Evolutionary conservation across 2,113 vertebrate genomes (phyloP), one percentile per base, ranked within the genome.

Genomic region (Archocentrus centrarchus): DNA sequence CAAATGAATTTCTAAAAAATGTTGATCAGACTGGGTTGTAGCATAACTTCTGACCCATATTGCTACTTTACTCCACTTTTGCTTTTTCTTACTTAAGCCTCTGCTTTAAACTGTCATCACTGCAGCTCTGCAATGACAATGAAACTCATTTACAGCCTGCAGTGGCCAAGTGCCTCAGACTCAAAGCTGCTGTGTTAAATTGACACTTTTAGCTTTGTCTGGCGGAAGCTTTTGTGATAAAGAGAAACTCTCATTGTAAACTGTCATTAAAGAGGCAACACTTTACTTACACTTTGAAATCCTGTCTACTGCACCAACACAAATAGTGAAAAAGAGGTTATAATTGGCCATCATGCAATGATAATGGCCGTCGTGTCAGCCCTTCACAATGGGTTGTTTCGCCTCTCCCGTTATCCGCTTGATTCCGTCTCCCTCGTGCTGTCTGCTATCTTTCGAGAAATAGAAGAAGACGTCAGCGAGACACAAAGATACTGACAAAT

Each of bases 321-420:
- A 90, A 78, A 87, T 64, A 66, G 35, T 35, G 37, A 80, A 88
- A 75, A 88, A 85, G 58, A 80, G 68, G 81, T 87, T 92, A 73
- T 92, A 95, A 95, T 93, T 93, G 91, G 91, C 86, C 90, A 77
- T 90, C 90, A 91, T 32, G 78, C 68, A 55, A 88, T n/a, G 30
- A 84, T 91, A 93, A 92, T 90, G 77, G 76, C 30, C n/a, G 11
- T 84, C 80, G 81, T 86, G 87, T 91, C 88, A 87, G 68, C 37
- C 4, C 50, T 44, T 83, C 55, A 79, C 66, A 81, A 83, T 32
- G 53, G 58, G 66, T 50, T 57, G 24, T 75, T 75, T 77, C 44
- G 82, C 68, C 35, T 80, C 59, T 70, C 77, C 11, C 39, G 24
- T 63, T 61, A 47, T 87, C 55, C 59, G 13, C 44, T 15, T 60